Evolutionary conservation across 2,113 vertebrate species (phyloP).

Genomic region (Pygathrix nemaeus): DNA sequence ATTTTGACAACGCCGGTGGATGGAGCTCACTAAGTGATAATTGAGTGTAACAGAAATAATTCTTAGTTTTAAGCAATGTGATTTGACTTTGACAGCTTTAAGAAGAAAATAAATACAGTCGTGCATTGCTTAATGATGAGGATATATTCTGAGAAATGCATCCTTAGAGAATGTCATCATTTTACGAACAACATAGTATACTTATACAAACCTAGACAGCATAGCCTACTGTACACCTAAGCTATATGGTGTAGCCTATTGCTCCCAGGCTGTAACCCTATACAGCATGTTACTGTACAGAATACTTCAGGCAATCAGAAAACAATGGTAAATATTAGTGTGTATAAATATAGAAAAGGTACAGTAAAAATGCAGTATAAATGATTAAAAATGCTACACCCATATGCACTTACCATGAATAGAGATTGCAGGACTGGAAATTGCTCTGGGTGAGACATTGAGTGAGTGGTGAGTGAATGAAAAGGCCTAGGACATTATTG

Average conservation of each 20-base stretch:
- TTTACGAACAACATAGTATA: not conserved
- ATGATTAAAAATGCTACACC: not conserved
- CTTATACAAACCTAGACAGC: not conserved
- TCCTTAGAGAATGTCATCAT: not conserved
- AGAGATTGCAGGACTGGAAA: not conserved
- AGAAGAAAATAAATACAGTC: not conserved
- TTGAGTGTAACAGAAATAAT: not conserved
- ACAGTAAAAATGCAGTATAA: not conserved
- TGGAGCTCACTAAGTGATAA: not conserved
- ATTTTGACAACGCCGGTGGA: not conserved
- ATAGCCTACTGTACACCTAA: not conserved
- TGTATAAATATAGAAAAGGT: not conserved
- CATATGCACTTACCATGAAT: not conserved
- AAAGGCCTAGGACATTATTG: not conserved
- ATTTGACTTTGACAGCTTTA: not conserved
- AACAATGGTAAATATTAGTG: not conserved
- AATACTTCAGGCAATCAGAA: not conserved
- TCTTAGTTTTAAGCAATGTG: constrained; percentile 20
- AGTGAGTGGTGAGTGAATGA: not conserved
- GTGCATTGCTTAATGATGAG: not conserved
- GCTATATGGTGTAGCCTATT: not conserved
- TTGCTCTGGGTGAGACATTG: not conserved
- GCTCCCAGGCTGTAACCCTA: not conserved
- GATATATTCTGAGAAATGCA: not conserved
- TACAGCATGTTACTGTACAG: not conserved